These are phyloP conservation scores for Sebastes iracundus DNA, from an alignment of 2,797 vertebrate species.

Conservation along the genomic window DNA sequence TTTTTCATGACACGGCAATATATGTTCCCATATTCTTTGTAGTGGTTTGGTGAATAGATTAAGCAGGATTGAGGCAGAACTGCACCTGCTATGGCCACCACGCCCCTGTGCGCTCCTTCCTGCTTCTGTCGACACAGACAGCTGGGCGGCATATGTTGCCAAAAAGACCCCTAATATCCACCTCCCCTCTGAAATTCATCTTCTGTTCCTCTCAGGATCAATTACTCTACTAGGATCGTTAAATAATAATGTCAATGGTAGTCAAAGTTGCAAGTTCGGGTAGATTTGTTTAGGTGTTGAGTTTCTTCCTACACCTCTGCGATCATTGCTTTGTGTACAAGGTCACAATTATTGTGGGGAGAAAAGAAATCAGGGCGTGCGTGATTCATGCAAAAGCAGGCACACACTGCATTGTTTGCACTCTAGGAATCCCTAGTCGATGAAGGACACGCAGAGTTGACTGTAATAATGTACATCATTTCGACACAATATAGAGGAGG, in stretches of 20 bases:
- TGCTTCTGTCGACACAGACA: conserved; percentile 14
- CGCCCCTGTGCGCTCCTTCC: conserved; percentile 14
- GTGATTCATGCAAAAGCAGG: conserved; percentile 4
- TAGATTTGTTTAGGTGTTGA: neutral
- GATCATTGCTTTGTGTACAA: neutral
- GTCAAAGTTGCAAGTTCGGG: neutral
- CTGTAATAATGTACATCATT: neutral
- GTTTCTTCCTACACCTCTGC: neutral
- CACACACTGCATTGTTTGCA: conserved; percentile 16
- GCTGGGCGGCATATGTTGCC: conserved; percentile 16
- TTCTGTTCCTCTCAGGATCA: neutral
- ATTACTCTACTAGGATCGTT: neutral
- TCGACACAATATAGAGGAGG: neutral
- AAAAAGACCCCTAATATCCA: neutral
- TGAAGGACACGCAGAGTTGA: neutral
- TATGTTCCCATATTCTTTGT: neutral
- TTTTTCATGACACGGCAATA: neutral
- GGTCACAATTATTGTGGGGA: neutral
- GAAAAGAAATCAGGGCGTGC: neutral
- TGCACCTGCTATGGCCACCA: conserved; percentile 34
- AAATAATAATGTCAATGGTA: neutral
- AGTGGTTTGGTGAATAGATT: neutral
- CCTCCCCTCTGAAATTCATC: neutral
- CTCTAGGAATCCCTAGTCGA: neutral
- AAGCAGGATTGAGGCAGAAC: neutral